These are phyloP conservation scores for Metallyticus violacea DNA, from an alignment of 2,888 invertebrate species.

Conservation along the genomic window DNA sequence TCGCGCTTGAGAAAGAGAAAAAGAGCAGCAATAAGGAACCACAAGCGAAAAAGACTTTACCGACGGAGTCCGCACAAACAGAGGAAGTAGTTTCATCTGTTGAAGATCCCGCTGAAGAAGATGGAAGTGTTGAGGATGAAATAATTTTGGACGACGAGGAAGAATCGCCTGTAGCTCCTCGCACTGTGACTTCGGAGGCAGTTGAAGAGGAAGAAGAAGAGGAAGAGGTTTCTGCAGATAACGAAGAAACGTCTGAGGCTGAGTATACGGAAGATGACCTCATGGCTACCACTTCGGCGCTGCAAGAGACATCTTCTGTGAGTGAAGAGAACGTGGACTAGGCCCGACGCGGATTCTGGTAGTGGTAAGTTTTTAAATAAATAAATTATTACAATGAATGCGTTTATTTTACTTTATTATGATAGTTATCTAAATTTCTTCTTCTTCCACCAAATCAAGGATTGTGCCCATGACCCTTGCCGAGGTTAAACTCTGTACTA, in stretches of 20 bases:
- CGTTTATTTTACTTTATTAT: too few species aligned
- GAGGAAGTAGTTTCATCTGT: background rate
- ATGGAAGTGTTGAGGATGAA: background rate
- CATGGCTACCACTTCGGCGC: background rate
- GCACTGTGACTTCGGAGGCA: background rate
- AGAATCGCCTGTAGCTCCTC: background rate
- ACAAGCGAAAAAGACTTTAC: background rate
- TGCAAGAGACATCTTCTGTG: background rate
- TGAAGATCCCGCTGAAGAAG: background rate
- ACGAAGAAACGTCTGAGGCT: background rate
- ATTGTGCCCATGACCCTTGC: too few species aligned
- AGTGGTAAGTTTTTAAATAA: background rate
- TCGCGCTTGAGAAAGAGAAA: background rate
- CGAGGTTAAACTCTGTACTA: too few species aligned
- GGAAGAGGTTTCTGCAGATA: background rate
- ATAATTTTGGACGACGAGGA: background rate
- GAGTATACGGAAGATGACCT: background rate
- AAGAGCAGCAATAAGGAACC: background rate
- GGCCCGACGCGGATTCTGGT: background rate
- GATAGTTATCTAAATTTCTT: too few species aligned
- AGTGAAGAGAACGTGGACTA: background rate
- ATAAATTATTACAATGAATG: too few species aligned
- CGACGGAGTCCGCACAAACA: background rate
- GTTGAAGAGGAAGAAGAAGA: background rate
- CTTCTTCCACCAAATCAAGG: too few species aligned